Base-by-base conservation (phyloP, 2,888 invertebrate genomes). In the Lamellibrachia columna region DNA sequence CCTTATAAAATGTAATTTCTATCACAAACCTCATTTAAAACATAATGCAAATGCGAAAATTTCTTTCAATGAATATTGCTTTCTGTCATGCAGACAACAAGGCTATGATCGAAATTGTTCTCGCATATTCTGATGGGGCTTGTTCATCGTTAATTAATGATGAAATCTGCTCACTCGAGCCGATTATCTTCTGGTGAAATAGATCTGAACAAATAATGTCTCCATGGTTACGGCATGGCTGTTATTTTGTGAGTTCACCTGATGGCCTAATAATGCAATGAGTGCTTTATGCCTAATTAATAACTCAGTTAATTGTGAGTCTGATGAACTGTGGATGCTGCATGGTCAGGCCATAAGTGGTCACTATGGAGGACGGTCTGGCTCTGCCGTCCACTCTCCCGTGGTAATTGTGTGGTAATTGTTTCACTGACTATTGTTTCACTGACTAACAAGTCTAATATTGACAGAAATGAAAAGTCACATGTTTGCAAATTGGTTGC, bases 401-500 rank as follows among this genome's bases (percentile, higher is more conserved):
- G 40, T 40, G 40, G 40, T 40, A 40, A 40, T 40, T 40, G 40
- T 40, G 40, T 40, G 40, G 40, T 40, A 40, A 40, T 40, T 40
- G 75, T 15, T n/a, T 22, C 3, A 15, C 75, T 1, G 22, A 22
- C 6, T n/a, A 75, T 75, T 22, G 75, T 75, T 15, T n/a, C 75
- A 22, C 58, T 6, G 15, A 15, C 75, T 60, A 4, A 11, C 15
- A 60, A 4, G 60, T 9, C 15, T 60, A 0, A 60, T 60, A 22
- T 60, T 11, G 15, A 60, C 60, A 60, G 60, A 60, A 60, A 75
- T 22, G 15, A n/a, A 75, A 75, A 75, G 75, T 75, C 15, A 75
- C 75, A 75, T 75, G 22, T 75, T 75, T 75, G 75, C n/a, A 75
- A 75, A 75, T 75, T 75, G 75, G 75, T 75, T 22, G 75, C 75